Evolutionary conservation across 2,797 vertebrate genomes (phyloP).

Genomic region (Gorsachius magnificus): DNA sequence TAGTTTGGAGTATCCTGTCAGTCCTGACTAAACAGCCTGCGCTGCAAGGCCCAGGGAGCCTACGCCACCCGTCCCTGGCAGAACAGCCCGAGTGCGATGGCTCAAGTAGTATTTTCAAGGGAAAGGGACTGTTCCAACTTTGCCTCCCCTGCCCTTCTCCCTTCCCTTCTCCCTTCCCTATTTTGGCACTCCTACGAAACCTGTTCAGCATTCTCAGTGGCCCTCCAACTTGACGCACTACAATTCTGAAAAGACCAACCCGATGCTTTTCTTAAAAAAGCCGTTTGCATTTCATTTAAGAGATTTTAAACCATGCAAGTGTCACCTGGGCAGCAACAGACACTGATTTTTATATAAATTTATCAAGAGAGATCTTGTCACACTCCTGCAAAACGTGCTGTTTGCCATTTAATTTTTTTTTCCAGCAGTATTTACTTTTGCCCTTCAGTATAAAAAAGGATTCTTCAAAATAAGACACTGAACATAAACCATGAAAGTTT

Average conservation of each 20-base stretch:
- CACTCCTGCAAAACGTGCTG: neutral
- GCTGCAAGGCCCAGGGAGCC: neutral
- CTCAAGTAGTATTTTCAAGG: neutral
- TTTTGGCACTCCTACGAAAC: neutral
- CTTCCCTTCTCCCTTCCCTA: fast-evolving
- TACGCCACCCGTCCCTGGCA: too few relatives aligned
- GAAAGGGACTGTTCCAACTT: neutral
- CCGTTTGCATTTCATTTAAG: neutral
- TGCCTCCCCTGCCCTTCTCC: neutral
- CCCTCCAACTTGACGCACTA: neutral
- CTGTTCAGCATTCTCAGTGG: neutral
- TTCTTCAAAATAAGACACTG: neutral
- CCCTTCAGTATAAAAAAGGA: neutral
- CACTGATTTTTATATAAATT: neutral
- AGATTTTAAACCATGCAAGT: neutral
- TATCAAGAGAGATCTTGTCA: neutral
- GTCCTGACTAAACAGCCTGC: neutral
- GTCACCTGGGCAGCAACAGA: neutral
- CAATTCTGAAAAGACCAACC: neutral
- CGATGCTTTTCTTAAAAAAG: fast-evolving
- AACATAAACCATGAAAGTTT: neutral
- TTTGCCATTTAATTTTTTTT: neutral
- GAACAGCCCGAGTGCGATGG: fast-evolving
- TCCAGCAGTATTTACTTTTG: neutral
- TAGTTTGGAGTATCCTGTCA: neutral